A percentile compares a stretch with the other conserved stretches of the same genome.
Evolutionary conservation across 2,888 invertebrate genomes (phyloP).

Genomic region (Miltochrista miniata): DNA sequence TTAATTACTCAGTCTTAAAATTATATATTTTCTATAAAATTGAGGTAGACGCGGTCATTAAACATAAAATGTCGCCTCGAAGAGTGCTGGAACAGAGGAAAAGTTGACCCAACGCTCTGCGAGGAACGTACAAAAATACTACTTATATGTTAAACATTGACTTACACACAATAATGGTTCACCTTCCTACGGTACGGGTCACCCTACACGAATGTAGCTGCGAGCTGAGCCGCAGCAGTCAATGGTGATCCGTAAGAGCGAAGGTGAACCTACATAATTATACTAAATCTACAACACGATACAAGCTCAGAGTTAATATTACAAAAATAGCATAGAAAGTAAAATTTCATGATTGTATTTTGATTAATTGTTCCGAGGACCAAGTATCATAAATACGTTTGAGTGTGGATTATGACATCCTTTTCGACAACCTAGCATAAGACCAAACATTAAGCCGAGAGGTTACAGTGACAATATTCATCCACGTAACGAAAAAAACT

Average conservation of each 20-base stretch:
- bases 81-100: constrained; percentile 29
- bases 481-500: too few species aligned
- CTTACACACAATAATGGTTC: constrained; percentile 51
- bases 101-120: constrained; percentile 31
- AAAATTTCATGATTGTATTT: constrained; percentile 69
- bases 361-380: constrained; percentile 41
- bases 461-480: too few species aligned
- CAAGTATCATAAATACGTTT: too few species aligned
- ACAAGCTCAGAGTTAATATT: constrained; percentile 77
- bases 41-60: constrained; percentile 74
- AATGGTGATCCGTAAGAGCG: too few species aligned
- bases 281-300: constrained; percentile 75
- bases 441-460: too few species aligned
- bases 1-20: constrained; percentile 75
- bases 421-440: too few species aligned
- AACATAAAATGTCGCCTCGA: constrained; percentile 50
- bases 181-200: too few species aligned
- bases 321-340: constrained; percentile 77
- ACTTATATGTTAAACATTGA: constrained; percentile 60
- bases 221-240: too few species aligned
- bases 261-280: constrained; percentile 46
- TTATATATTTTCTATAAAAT: constrained; percentile 47
- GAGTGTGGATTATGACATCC: too few species aligned
- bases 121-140: constrained; percentile 63
- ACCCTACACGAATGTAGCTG: too few species aligned